phyloP scores from a whole-genome alignment of 2,797 vertebrate species.

The Hylomyscus alleni region DNA sequence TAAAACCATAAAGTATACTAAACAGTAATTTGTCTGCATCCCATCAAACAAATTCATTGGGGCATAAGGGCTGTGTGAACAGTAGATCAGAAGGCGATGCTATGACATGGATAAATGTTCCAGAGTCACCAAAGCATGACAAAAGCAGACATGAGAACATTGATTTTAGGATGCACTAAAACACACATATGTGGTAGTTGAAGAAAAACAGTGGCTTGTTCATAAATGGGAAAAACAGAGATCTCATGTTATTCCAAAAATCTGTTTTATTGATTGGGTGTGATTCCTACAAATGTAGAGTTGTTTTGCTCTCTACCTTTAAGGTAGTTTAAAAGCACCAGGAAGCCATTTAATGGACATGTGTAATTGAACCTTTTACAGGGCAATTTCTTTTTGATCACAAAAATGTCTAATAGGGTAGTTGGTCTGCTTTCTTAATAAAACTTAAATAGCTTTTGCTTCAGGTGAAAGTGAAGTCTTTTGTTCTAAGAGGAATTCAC shows the following conservation, averaged over 20 bases:
- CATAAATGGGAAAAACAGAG: constrained; percentile 26
- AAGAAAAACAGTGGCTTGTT: not conserved
- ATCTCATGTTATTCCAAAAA: constrained; percentile 55
- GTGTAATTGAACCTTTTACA: constrained; percentile 60
- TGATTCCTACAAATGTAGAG: constrained; percentile 37
- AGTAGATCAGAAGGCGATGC: constrained; percentile 88
- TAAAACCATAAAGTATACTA: constrained; percentile 87
- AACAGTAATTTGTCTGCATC: constrained; percentile 88
- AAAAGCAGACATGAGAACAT: constrained; percentile 89
- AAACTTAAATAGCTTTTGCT: constrained; percentile 78
- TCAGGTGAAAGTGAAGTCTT: constrained; percentile 65
- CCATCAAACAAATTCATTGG: constrained; percentile 88
- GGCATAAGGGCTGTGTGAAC: constrained; percentile 87
- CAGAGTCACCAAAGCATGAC: constrained; percentile 89
- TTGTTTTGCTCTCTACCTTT: constrained; percentile 55
- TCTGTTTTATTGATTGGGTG: not conserved
- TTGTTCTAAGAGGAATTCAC: constrained; percentile 67
- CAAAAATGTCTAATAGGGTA: constrained; percentile 64
- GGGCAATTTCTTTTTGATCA: constrained; percentile 67
- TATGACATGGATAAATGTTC: constrained; percentile 91
- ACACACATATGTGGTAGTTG: constrained; percentile 66
- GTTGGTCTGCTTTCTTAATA: constrained; percentile 68
- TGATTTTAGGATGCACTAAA: constrained; percentile 83
- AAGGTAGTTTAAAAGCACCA: constrained; percentile 57
- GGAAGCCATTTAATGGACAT: constrained; percentile 67